phyloP scores from a whole-genome alignment of 2,888 invertebrate genomes.

The Andrena haemorrhoa region DNA sequence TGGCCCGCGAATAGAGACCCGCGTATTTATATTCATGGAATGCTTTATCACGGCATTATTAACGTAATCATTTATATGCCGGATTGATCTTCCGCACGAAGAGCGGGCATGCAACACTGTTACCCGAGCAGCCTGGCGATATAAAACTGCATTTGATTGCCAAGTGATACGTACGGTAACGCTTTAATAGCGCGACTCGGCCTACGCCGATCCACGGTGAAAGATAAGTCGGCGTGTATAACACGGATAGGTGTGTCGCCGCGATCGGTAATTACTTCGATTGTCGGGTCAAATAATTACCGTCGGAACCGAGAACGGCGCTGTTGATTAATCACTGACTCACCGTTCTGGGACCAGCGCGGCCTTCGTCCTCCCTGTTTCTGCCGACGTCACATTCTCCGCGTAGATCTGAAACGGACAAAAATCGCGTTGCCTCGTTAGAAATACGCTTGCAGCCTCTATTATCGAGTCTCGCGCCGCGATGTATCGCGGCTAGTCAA shows the following conservation, averaged over 20 bases:
- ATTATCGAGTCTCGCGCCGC: not conserved
- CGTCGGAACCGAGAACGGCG: constrained; percentile 42
- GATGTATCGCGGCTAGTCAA: not conserved
- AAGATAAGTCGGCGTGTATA: constrained; percentile 53
- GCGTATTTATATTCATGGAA: constrained; percentile 52
- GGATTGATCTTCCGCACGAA: constrained; percentile 57
- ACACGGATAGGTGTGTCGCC: constrained; percentile 62
- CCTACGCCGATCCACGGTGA: constrained; percentile 47
- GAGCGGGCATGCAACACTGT: constrained; percentile 53
- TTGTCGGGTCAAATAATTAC: constrained; percentile 70
- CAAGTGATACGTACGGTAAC: constrained; percentile 52
- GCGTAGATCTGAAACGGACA: constrained; percentile 57
- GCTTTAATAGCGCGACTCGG: constrained; percentile 52
- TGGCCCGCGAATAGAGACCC: not conserved
- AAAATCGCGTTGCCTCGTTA: constrained; percentile 40
- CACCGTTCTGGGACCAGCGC: constrained; percentile 58
- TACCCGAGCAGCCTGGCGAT: constrained; percentile 14
- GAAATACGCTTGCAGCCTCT: not conserved
- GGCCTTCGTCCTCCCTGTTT: constrained; percentile 49
- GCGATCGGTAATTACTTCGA: constrained; percentile 72
- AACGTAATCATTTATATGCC: constrained; percentile 48
- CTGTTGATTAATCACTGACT: constrained; percentile 71
- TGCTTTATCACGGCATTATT: constrained; percentile 51
- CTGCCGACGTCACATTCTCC: constrained; percentile 58
- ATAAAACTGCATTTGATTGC: constrained; percentile 53